Conservation (phyloP, 2,797 vertebrate genomes). For the Epinephelus malabaricus region DNA sequence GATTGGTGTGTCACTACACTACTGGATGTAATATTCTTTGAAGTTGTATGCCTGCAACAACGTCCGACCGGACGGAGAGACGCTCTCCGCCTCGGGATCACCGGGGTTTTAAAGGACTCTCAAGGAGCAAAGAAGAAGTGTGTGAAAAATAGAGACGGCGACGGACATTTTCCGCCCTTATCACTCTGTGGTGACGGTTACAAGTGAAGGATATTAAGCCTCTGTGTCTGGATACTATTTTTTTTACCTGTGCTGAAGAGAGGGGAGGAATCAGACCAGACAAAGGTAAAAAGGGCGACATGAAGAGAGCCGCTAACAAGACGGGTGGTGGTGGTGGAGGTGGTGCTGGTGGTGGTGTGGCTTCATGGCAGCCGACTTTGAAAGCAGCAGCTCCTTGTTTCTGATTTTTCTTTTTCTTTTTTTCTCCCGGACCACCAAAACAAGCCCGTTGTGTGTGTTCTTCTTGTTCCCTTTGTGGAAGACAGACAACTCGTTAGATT, state of each 20-base stretch:
- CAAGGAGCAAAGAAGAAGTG: conserved; percentile 60
- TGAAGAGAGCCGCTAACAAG: conserved; percentile 78
- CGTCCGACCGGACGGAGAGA: conserved; percentile 69
- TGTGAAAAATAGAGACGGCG: conserved; percentile 25
- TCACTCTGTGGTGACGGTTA: conserved; percentile 44
- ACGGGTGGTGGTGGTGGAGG: conserved; percentile 56
- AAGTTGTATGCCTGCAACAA: conserved; percentile 68
- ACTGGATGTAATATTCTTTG: conserved; percentile 64
- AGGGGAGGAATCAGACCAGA: conserved; percentile 78
- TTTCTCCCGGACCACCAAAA: conserved; percentile 55
- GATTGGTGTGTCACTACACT: conserved; percentile 16
- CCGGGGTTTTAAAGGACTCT: conserved; percentile 67
- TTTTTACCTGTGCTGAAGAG: conserved; percentile 68
- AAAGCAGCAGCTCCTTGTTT: conserved; percentile 73
- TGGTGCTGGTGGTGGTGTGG: conserved; percentile 34
- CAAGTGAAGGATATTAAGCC: conserved; percentile 73
- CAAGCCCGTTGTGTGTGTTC: conserved; percentile 29
- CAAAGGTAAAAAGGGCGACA: conserved; percentile 85
- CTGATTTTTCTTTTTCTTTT: conserved; percentile 36
- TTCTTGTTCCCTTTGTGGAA: conserved; percentile 20
- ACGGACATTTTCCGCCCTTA: conserved; percentile 41
- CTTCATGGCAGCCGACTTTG: conserved; percentile 76
- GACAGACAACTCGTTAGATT: conserved; percentile 57
- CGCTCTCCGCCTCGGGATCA: conserved; percentile 71
- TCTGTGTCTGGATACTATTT: conserved; percentile 63